Evolutionary conservation across 2,888 invertebrate species (phyloP), one percentile per base, ranked within the genome.

Genomic region (Allygus modestus): DNA sequence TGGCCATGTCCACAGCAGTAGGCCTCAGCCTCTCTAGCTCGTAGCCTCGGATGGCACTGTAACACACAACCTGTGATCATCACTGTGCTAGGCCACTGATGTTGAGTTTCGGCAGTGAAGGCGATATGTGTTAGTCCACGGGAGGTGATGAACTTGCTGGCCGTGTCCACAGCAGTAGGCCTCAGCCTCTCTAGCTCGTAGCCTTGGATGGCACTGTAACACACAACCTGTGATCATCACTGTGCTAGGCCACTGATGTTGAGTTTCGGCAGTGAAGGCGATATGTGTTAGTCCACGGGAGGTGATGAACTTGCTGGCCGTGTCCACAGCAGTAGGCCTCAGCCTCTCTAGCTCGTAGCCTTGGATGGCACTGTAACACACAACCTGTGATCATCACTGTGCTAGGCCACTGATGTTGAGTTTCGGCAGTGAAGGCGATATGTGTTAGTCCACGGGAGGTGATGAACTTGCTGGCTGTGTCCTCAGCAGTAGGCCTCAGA

Each of bases 101-200:
- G n/a, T n/a, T 99, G 99, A 0, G 99, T 99, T 92, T 99, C 99
- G 0, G 99, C 99, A 0, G 99, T 99, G 89, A 99, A 99, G 89
- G 98, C 97, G 54, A 99, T 94, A 90, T 99, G 97, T 0, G 96
- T 95, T 20, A 94, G 92, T 0, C 93, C 92, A 15, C 91, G 89
- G 69, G 92, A 91, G 69, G 92, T 88, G 71, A 88, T 87, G 82
- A 95, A 92, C 83, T 92, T 90, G 82, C 95, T 92, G 0, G 97
- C 92, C 86, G 91, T 91, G 0, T 94, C 93, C 0, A 98, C 94
- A 85, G 93, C 91, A 0, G 89, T 90, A 0, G 98, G 97, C 23
- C 93, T 91, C 33, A 98, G 90, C 86, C 94, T 92, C 73, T 92
- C 92, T 83, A 97, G 94, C 85, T 92, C 90, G 89, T 94, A 98